A percentile compares a stretch with the other conserved stretches of the same genome.
Evolutionary conservation across 1,140 invertebrate species (phyloP).

Genomic region (Calycopis cecrops): DNA sequence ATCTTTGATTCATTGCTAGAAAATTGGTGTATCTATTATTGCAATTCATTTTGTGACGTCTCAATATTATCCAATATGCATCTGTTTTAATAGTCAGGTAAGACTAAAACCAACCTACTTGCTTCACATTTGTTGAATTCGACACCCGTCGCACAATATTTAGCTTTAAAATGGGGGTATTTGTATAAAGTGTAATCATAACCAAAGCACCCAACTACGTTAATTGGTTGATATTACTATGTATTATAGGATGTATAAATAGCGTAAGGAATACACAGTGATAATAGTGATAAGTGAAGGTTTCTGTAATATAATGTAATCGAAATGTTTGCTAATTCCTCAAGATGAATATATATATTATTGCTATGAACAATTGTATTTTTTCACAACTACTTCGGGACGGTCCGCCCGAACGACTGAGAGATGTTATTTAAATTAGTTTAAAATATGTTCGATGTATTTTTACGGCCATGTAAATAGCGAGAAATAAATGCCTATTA

Average conservation of each 20-base stretch:
- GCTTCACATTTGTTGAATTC: too few species aligned
- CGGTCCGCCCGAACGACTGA: conserved; percentile 49
- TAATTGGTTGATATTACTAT: conserved; percentile 60
- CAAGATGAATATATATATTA: conserved; percentile 34
- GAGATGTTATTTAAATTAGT: conserved; percentile 63
- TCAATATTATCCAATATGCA: too few species aligned
- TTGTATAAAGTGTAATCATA: conserved; percentile 31
- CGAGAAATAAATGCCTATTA: conserved; percentile 63
- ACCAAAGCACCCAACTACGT: conserved; percentile 48
- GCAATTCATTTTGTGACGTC: too few species aligned
- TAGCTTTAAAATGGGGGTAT: conserved; percentile 9
- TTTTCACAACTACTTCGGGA: conserved; percentile 5
- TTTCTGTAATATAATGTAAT: conserved; percentile 39
- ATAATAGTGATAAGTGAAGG: conserved; percentile 67
- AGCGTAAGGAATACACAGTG: conserved; percentile 64
- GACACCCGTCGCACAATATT: not conserved
- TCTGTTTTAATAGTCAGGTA: too few species aligned
- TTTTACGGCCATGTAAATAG: conserved; percentile 70
- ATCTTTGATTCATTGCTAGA: too few species aligned
- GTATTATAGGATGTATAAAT: conserved; percentile 52
- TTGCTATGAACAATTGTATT: conserved; percentile 26
- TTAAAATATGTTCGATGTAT: conserved; percentile 61
- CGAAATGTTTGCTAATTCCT: conserved; percentile 4
- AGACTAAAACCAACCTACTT: too few species aligned
- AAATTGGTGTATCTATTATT: too few species aligned